A percentile compares a stretch with the other conserved stretches of the same genome.
Conservation (phyloP, 2,888 invertebrate genomes). For the Onthophagus sagittarius region DNA sequence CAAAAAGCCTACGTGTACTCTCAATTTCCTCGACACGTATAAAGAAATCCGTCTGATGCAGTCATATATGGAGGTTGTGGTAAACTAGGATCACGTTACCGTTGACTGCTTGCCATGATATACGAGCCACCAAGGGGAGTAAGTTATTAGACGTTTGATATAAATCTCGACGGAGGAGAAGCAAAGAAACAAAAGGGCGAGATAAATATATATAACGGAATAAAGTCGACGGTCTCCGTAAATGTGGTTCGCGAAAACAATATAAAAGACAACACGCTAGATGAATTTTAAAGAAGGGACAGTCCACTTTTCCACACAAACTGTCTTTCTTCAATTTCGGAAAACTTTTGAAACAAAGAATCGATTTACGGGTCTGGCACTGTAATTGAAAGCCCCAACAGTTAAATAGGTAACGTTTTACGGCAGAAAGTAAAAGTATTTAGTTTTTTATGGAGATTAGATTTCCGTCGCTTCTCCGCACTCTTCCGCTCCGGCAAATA, state of each 20-base stretch:
- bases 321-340: background rate
- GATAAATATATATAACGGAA: slow-evolving; percentile 34
- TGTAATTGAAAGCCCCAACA: background rate
- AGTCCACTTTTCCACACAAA: background rate
- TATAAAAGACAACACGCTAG: slow-evolving; percentile 37
- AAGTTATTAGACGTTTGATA: slow-evolving; percentile 44
- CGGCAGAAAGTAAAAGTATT: background rate
- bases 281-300: slow-evolving; percentile 35
- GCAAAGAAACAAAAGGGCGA: slow-evolving; percentile 27
- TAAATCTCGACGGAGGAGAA: slow-evolving; percentile 36
- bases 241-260: slow-evolving; percentile 38
- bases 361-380: background rate
- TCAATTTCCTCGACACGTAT: slow-evolving; percentile 10
- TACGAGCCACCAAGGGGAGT: slow-evolving; percentile 36
- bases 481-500: slow-evolving; percentile 6
- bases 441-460: slow-evolving; percentile 13
- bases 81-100: background rate
- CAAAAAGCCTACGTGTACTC: slow-evolving; percentile 1
- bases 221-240: slow-evolving; percentile 37
- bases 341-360: background rate
- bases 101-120: slow-evolving; percentile 30
- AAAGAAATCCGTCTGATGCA: slow-evolving; percentile 7
- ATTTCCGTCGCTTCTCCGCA: slow-evolving; percentile 1
- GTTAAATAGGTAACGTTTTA: background rate
- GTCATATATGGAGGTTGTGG: slow-evolving; percentile 1